Percentiles rank a stretch among this genome's conserved stretches.
Evolutionary conservation across 2,113 vertebrate genomes (phyloP).

Genomic region (Sinocyclocheilus maitianheensis): DNA sequence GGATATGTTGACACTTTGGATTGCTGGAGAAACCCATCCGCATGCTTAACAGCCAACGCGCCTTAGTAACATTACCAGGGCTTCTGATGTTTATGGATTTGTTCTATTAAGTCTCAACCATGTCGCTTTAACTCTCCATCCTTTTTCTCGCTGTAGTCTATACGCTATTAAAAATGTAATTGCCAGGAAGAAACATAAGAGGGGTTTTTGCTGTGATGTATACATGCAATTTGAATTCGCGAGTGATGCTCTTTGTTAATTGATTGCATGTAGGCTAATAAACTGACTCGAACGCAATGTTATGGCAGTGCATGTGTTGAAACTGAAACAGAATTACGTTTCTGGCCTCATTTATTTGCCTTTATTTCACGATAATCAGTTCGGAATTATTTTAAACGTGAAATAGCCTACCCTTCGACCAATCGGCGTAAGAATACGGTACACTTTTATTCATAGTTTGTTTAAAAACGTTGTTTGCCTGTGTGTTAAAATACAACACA

Average conservation of each 20-base stretch:
- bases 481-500: neutral
- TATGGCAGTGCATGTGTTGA: neutral
- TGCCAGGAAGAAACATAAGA: neutral
- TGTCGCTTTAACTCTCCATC: neutral
- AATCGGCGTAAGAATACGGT: neutral
- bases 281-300: neutral
- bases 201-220: neutral
- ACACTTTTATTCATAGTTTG: neutral
- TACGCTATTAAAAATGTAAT: neutral
- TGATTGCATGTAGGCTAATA: neutral
- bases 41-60: constrained; percentile 3
- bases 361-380: neutral
- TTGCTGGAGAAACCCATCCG: constrained; percentile 26
- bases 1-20: constrained; percentile 24
- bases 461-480: neutral
- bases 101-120: constrained; percentile 1
- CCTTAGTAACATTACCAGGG: neutral
- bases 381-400: neutral
- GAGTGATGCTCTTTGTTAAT: neutral
- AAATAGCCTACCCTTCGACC: too few relatives aligned
- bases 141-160: neutral
- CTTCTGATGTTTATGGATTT: constrained; percentile 16
- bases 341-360: neutral
- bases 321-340: neutral
- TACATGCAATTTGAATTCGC: neutral